Evolutionary conservation across 2,113 vertebrate genomes (phyloP).

Genomic region (Gnathonemus longibarbis): DNA sequence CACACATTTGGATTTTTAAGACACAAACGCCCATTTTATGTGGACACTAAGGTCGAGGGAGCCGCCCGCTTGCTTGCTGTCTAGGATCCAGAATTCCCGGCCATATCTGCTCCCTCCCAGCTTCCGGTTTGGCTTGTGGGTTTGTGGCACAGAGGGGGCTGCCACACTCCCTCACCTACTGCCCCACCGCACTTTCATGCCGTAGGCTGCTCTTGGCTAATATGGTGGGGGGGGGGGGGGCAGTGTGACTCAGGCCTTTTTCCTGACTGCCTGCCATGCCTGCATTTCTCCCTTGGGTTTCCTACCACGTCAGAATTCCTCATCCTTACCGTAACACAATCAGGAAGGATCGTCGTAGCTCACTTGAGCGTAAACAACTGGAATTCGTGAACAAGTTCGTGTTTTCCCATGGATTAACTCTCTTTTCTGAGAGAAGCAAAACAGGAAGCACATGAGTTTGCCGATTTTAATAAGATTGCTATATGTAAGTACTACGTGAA

Average conservation of each 20-base stretch:
- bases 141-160: background rate
- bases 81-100: background rate
- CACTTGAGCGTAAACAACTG: background rate
- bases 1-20: background rate
- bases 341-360: background rate
- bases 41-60: background rate
- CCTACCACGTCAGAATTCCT: background rate
- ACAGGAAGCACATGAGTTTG: background rate
- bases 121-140: background rate
- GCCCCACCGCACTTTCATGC: background rate
- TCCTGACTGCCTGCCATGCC: background rate
- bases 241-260: background rate
- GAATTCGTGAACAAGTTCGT: background rate
- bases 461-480: background rate
- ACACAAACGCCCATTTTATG: background rate
- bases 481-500: background rate
- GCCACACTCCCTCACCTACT: background rate
- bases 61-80: background rate
- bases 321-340: background rate
- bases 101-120: background rate
- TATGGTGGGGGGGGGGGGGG: background rate
- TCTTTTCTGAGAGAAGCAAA: background rate
- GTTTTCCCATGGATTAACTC: background rate
- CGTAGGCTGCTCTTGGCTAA: background rate
- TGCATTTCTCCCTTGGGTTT: background rate